Conservation (phyloP, 2,797 vertebrate species). For the Rhyacichthys aspro region DNA sequence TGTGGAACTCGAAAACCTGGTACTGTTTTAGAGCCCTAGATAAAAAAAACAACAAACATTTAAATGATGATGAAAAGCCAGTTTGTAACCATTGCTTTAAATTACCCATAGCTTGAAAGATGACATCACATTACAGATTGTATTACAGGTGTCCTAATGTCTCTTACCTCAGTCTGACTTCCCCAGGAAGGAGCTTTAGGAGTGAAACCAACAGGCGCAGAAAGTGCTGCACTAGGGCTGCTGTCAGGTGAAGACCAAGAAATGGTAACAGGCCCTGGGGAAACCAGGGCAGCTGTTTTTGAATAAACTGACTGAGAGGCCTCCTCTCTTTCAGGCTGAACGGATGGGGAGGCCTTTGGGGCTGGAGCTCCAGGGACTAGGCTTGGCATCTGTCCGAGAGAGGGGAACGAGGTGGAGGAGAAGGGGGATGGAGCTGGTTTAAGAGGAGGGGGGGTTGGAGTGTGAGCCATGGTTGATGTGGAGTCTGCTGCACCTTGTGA, state of each 20-base stretch:
- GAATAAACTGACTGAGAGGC: slow-evolving; percentile 77
- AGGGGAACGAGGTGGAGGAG: slow-evolving; percentile 85
- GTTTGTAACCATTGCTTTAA: no score
- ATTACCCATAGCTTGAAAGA: no score
- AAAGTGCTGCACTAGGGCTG: slow-evolving; percentile 75
- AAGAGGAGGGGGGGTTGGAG: slow-evolving; percentile 80
- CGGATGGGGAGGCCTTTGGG: slow-evolving; percentile 69
- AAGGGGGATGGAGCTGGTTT: slow-evolving; percentile 88
- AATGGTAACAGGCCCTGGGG: slow-evolving; percentile 81
- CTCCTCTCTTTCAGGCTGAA: slow-evolving; percentile 81
- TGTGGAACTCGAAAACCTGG: slow-evolving; percentile 77
- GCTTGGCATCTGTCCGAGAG: slow-evolving; percentile 84
- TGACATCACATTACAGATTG: background rate
- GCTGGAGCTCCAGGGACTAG: slow-evolving; percentile 78
- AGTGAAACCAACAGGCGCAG: slow-evolving; percentile 78
- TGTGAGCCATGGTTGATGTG: slow-evolving; percentile 65
- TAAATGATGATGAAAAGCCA: no score
- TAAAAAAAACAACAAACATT: slow-evolving; percentile 40
- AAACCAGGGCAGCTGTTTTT: slow-evolving; percentile 83
- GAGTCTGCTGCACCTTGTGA: slow-evolving; percentile 86
- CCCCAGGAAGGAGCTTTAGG: slow-evolving; percentile 85
- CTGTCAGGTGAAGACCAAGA: slow-evolving; percentile 86
- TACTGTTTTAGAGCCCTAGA: slow-evolving; percentile 86
- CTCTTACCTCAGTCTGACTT: slow-evolving; percentile 87
- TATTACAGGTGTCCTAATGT: background rate